Percentiles rank a stretch among this genome's conserved stretches.
These are phyloP conservation scores for Dicyrtomina minuta DNA, from an alignment of 2,888 invertebrate genomes.

Conservation along the genomic window DNA sequence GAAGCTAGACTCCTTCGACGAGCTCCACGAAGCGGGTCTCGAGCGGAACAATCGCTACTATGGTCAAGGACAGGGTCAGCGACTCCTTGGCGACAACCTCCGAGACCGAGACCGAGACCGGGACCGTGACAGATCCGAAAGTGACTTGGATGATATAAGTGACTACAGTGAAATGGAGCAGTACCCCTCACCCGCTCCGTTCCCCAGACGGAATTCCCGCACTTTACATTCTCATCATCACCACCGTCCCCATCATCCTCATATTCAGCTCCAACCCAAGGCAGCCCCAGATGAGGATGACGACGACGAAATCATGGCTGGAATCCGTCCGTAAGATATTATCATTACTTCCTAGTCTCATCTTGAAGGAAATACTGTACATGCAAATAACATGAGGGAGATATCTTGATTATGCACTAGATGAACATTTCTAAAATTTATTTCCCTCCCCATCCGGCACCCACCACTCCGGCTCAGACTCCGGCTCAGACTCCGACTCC, in stretches of 20 bases:
- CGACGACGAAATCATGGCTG: conserved; percentile 34
- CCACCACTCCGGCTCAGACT: too few species aligned
- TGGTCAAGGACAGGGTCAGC: conserved; percentile 19
- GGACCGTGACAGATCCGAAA: conserved; percentile 32
- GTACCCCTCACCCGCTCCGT: conserved; percentile 33
- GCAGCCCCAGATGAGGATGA: conserved; percentile 29
- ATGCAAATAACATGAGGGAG: not conserved
- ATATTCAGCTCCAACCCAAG: conserved; percentile 2
- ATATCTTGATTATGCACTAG: too few species aligned
- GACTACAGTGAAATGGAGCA: conserved; percentile 41
- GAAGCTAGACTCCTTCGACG: conserved; percentile 48
- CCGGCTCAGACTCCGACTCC: too few species aligned
- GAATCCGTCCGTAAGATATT: conserved; percentile 31
- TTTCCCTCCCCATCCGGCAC: too few species aligned
- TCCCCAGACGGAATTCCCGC: conserved; percentile 31
- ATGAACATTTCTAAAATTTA: too few species aligned
- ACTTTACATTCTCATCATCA: conserved; percentile 1
- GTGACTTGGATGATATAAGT: conserved; percentile 40
- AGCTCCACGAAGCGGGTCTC: conserved; percentile 41
- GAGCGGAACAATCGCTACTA: conserved; percentile 27
- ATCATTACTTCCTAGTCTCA: not conserved
- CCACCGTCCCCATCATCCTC: conserved; percentile 25
- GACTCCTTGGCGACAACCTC: not conserved
- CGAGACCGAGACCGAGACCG: too few species aligned
- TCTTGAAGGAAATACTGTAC: not conserved